Conservation (phyloP, 2,888 invertebrate genomes). For the Girardia tigrina region DNA sequence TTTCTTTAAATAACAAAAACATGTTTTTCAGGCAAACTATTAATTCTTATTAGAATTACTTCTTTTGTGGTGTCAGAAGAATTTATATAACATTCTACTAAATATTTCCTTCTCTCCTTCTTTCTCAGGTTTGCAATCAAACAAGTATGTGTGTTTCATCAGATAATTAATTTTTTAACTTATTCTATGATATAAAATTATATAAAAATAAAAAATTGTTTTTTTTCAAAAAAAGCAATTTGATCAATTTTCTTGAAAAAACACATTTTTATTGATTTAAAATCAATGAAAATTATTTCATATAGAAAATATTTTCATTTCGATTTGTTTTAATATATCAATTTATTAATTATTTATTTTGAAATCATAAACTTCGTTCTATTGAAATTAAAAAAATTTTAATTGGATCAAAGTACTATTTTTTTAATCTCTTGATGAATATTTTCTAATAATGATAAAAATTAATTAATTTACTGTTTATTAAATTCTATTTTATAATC, state of each 20-base stretch:
- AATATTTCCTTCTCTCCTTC: background rate
- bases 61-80: constrained; percentile 14
- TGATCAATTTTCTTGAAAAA: no score
- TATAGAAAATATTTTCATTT: background rate
- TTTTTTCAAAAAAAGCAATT: no score
- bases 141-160: background rate
- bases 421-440: no score
- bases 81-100: background rate
- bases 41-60: background rate
- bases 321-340: background rate
- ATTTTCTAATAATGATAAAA: no score
- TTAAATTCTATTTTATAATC: no score
- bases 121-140: background rate
- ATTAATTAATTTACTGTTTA: no score
- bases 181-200: no score
- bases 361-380: background rate
- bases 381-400: background rate
- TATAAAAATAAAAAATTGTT: no score
- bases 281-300: no score
- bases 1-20: background rate
- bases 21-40: constrained; percentile 11
- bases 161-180: no score
- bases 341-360: background rate
- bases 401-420: no score
- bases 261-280: no score